Evolutionary conservation across 2,888 invertebrate genomes (phyloP), one percentile per base, ranked within the genome.

Genomic region (Physocephala rufipes): DNA sequence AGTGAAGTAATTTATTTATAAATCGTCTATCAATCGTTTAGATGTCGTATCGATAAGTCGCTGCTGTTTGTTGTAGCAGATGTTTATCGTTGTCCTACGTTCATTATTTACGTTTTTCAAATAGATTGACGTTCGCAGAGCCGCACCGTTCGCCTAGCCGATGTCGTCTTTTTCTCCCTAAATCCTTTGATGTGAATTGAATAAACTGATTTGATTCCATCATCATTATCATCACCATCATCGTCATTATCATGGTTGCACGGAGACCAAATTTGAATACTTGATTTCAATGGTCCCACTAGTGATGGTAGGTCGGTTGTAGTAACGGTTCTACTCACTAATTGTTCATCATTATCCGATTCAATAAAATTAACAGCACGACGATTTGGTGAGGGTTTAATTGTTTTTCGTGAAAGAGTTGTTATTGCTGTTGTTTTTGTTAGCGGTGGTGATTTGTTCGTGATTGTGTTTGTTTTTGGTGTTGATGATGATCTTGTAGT

Each of bases 361-460:
- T 30, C 61, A 30, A 24, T 51, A 36, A 68, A 68, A 19, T 19
- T 62, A 5, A 62, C 30, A 24, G 62, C 55, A 36, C 61, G 61
- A 15, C 19, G 24, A 0, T 58, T 45, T 12, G 28, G 28, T 12
- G 65, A 7, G 28, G 28, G 30, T n/a, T 19, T 43, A 19, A 45
- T 45, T 55, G 19, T 1, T n/a, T 28, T 61, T 4, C 15, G 3
- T 19, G 51, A 12, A 51, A 16, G 51, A 51, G 5, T 76, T 21
- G 75, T 74, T 2, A 67, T 71, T 16, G 73, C 68, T 0, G 73
- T 71, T 64, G 73, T 72, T 36, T 66, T 12, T 47, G 63, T 21
- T 43, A 45, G 26, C 62, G 51, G 65, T 55, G 66, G 28, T 28
- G 15, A 2, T 19, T 43, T n/a, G 16, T 28, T 28, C 30, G 59